Conservation (phyloP, 2,888 invertebrate species). For the Drosophila antonietae region DNA sequence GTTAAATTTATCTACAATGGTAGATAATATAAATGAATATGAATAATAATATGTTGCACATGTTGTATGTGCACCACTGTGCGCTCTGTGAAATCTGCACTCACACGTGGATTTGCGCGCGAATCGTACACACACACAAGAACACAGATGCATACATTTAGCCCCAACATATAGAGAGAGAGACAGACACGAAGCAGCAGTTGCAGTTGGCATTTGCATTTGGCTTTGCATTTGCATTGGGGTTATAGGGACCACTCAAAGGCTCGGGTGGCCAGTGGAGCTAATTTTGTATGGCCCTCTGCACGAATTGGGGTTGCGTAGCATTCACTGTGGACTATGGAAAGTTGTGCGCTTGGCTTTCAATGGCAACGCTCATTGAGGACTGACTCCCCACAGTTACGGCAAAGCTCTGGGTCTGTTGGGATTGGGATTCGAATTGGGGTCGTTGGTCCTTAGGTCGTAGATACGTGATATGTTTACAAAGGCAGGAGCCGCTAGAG, state of each 20-base stretch:
- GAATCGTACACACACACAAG: slow-evolving; percentile 24
- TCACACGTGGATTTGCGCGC: slow-evolving; percentile 54
- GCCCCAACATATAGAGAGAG: slow-evolving; percentile 9
- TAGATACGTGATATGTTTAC: slow-evolving; percentile 65
- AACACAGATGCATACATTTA: slow-evolving; percentile 17
- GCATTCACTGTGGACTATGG: slow-evolving; percentile 20
- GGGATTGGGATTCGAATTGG: slow-evolving; percentile 43
- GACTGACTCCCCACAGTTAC: slow-evolving; percentile 16
- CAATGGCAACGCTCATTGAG: slow-evolving; percentile 56
- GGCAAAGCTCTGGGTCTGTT: slow-evolving; percentile 22
- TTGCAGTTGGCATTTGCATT: slow-evolving; percentile 12
- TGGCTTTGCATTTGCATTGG: slow-evolving; percentile 52
- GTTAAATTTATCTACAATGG: not conserved
- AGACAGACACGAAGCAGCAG: slow-evolving; percentile 19
- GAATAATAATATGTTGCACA: not conserved
- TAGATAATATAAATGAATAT: not conserved
- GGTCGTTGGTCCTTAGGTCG: slow-evolving; percentile 47
- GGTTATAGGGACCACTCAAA: slow-evolving; percentile 64
- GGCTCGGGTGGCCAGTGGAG: slow-evolving; percentile 66
- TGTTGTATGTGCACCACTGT: slow-evolving; percentile 32
- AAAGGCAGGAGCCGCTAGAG: slow-evolving; percentile 47
- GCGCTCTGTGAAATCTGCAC: slow-evolving; percentile 26
- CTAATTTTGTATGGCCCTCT: slow-evolving; percentile 66
- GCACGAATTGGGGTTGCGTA: slow-evolving; percentile 61
- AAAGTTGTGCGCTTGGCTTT: slow-evolving; percentile 44